Base-by-base conservation (phyloP, 2,113 vertebrate species). In the Elanus axillaris region DNA sequence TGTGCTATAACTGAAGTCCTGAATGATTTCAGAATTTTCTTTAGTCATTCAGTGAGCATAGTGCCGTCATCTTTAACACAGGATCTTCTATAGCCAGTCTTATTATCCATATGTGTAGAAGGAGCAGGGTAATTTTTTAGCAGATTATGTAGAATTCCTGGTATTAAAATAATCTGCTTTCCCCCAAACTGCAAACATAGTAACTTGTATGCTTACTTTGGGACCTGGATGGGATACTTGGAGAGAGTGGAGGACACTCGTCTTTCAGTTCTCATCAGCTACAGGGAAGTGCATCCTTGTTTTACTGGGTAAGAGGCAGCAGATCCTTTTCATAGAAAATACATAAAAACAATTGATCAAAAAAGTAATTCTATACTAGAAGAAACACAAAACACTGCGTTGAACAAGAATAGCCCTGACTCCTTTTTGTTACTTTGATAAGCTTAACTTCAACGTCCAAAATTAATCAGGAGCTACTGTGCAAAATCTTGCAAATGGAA, bases 171-270 rank as follows among this genome's bases (percentile, higher is more conserved):
- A 73, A 79, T 58, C 11, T 22, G 6, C 32, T 92, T 94, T 96
- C 22, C 23, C 9, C 14, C 5, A 45, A 59, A 69, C 10, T 59
- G 55, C 40, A 50, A 47, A 80, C 40, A 17, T 29, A 34, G 1
- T 43, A 64, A 48, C 21, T 63, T 77, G 4, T 15, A 6, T 56
- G 26, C 83, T 94, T 93, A n/a, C 42, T 88, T 23, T 77, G 68
- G 26, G 56, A 38, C 13, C 10, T 81, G 15, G n/a, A 11, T 42
- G 38, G 32, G n/a, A 14, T 74, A 22, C 26, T 73, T 25, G 48
- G 58, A 48, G 38, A 29, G 6, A n/a, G 19, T 27, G n/a, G 16
- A 73, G 38, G 38, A 31, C 7, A 16, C 21, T 74, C 0, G 0
- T 59, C 36, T 72, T 68, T 58, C 55, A 40, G 13, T 58, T 80